Base-by-base conservation (phyloP, 2,888 invertebrate genomes). In the Choreutis nemorana region DNA sequence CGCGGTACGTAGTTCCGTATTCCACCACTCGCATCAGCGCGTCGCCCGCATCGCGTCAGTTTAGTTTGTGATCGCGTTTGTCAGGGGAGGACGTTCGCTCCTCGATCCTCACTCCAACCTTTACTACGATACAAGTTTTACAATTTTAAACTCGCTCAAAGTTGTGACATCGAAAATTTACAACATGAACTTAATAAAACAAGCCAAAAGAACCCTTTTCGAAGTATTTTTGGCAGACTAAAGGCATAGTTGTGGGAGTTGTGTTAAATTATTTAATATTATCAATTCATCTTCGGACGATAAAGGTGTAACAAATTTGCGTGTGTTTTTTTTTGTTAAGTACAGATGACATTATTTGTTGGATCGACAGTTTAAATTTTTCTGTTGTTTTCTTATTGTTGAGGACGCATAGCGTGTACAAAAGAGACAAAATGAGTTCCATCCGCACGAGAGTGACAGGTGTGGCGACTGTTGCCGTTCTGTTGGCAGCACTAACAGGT, bases 351-450 rank as follows among this genome's bases (percentile, higher is more conserved):
- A 40, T 42, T 50, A 52, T 45, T 59, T 55, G 63, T 63, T 64
- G 50, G 51, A 48, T n/a, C n/a, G n/a, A n/a, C 47, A 37, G 50
- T 51, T 43, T 36, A 36, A 45, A 46, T 61, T 55, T 53, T 61
- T 56, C 50, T 53, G 55, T 63, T 67, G 56, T 63, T 62, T 58
- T 50, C 50, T 61, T 64, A 53, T 63, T 52, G 60, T 55, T 51
- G 50, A 58, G 60, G 56, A 60, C 65, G 57, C 57, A 53, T 54
- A 55, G 52, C 49, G 61, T 51, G 73, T 66, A 58, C 48, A 65
- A 77, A 58, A 72, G 73, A 67, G 77, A 77, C 72, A 71, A 67
- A 42, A 78, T 75, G 77, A 65, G 53, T 62, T 56, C 56, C 46
- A 52, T 55, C 37, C 63, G 60, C 42, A 59, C 48, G 46, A 55